Conservation (phyloP, 2,888 invertebrate species). For the Dolichomitus sp. region DNA sequence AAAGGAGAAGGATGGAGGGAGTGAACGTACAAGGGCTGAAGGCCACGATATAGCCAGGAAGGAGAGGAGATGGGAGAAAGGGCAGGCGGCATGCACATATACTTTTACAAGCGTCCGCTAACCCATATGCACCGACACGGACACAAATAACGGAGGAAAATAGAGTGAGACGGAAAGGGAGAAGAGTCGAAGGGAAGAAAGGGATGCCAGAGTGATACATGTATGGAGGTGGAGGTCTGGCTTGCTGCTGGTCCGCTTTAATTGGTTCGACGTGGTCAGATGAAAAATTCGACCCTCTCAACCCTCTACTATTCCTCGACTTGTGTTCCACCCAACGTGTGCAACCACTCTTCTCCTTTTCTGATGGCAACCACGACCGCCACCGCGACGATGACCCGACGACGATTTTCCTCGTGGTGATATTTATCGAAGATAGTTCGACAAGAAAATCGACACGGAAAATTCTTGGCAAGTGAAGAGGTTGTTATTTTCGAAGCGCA, state of each 20-base stretch:
- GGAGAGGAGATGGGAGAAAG: constrained; percentile 39
- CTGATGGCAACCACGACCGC: constrained; percentile 32
- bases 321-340: constrained; percentile 6
- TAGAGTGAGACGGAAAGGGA: constrained; percentile 69
- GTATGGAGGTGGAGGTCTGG: constrained; percentile 38
- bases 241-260: constrained; percentile 82
- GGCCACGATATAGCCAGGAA: constrained; percentile 39
- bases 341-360: constrained; percentile 29
- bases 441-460: background rate
- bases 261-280: constrained; percentile 85
- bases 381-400: constrained; percentile 34
- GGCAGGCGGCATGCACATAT: constrained; percentile 31
- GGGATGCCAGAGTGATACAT: constrained; percentile 51
- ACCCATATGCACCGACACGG: constrained; percentile 75
- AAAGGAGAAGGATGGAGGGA: constrained; percentile 43
- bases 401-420: constrained; percentile 14
- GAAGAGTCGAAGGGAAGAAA: constrained; percentile 44
- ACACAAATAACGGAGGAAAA: constrained; percentile 77
- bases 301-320: background rate
- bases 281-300: constrained; percentile 83
- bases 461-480: background rate
- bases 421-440: constrained; percentile 25
- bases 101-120: constrained; percentile 50
- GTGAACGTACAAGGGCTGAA: constrained; percentile 40
- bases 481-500: background rate